Percentiles rank a stretch among this genome's conserved stretches.
phyloP scores from a whole-genome alignment of 2,797 vertebrate genomes.

The Crax fasciolata region DNA sequence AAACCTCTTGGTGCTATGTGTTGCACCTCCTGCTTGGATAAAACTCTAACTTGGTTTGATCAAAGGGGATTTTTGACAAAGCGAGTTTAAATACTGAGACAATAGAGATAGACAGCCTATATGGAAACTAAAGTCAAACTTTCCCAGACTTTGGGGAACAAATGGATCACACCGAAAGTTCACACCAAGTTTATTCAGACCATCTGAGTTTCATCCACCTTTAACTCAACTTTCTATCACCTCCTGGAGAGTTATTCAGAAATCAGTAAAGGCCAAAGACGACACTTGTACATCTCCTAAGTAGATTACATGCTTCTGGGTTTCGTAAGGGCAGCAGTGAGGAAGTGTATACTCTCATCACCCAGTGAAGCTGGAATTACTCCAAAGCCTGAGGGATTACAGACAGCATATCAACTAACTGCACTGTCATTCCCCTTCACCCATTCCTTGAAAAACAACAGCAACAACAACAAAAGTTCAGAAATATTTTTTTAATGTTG shows the following conservation, averaged over 20 bases:
- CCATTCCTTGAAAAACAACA: neutral
- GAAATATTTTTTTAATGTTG: neutral
- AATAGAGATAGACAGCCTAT: neutral
- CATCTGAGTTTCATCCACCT: neutral
- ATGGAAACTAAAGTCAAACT: neutral
- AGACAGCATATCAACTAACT: neutral
- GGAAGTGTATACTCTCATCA: slow-evolving; percentile 32
- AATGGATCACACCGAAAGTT: neutral
- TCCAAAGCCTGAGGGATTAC: slow-evolving; percentile 17
- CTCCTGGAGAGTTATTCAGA: neutral
- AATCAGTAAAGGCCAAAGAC: slow-evolving; percentile 3
- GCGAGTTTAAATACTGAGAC: neutral
- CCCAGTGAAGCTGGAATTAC: neutral
- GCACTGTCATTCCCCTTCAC: neutral
- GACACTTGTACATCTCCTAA: slow-evolving; percentile 4
- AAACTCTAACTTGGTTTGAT: neutral
- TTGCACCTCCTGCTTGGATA: neutral
- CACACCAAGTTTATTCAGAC: neutral
- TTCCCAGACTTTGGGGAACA: neutral
- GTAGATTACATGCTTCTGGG: neutral
- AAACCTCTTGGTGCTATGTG: neutral
- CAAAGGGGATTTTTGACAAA: neutral
- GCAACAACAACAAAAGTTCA: neutral
- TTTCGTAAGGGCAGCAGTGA: slow-evolving; percentile 46
- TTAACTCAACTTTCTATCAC: slow-evolving; percentile 5